Conservation (phyloP, 2,888 invertebrate genomes). For the Caenorhabditis doughertyi region DNA sequence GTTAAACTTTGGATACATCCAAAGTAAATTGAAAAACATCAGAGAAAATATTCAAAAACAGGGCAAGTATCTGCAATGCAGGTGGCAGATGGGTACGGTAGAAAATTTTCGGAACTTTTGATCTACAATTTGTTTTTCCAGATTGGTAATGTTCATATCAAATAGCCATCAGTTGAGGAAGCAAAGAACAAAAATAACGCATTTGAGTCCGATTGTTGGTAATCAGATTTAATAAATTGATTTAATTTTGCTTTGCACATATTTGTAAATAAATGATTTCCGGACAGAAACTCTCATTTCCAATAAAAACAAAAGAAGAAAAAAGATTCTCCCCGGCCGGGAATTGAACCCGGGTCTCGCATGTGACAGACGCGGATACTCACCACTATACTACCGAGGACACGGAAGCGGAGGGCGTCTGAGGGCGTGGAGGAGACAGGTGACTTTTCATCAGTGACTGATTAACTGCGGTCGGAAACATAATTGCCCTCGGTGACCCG, state of each 20-base stretch:
- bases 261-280: too few species aligned
- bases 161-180: not conserved
- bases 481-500: too few species aligned
- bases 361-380: slow-evolving; percentile 77
- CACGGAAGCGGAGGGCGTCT: slow-evolving; percentile 14
- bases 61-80: too few species aligned
- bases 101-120: not conserved
- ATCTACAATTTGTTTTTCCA: not conserved
- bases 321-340: slow-evolving; percentile 72
- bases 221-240: not conserved
- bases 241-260: too few species aligned
- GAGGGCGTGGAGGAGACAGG: not conserved
- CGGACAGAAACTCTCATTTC: not conserved
- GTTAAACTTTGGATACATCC: too few species aligned
- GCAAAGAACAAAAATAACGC: not conserved
- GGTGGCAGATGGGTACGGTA: slow-evolving; percentile 19
- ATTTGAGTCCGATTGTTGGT: not conserved
- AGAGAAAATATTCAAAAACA: too few species aligned
- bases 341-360: slow-evolving; percentile 75
- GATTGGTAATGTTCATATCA: slow-evolving; percentile 1
- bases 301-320: not conserved
- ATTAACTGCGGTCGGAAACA: not conserved
- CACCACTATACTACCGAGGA: slow-evolving; percentile 74
- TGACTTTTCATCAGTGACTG: not conserved
- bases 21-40: too few species aligned